phyloP scores from a whole-genome alignment of 1,140 invertebrate species.

The Trichogramma pretiosum region DNA sequence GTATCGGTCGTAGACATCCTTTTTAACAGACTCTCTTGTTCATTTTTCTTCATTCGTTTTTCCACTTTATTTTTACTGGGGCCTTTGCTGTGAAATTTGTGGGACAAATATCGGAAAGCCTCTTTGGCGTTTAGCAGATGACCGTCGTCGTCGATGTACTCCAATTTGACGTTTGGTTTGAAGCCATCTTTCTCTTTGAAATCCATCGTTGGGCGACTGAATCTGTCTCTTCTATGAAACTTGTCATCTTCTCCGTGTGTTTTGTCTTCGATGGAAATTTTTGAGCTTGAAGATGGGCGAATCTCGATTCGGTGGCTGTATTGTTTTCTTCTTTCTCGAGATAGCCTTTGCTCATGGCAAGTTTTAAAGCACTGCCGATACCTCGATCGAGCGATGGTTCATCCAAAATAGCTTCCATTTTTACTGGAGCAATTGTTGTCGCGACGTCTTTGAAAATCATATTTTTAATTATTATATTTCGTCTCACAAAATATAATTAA shows the following conservation, averaged over 20 bases:
- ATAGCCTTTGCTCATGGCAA: slow-evolving; percentile 94
- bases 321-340: slow-evolving; percentile 74
- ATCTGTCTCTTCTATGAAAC: slow-evolving; percentile 65
- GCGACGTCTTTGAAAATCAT: too few species aligned
- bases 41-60: slow-evolving; percentile 89
- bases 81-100: slow-evolving; percentile 99
- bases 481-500: background rate
- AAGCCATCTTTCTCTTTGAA: slow-evolving; percentile 92
- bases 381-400: slow-evolving; percentile 89
- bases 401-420: slow-evolving; percentile 68
- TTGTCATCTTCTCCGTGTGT: slow-evolving; percentile 82
- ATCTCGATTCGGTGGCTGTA: slow-evolving; percentile 59
- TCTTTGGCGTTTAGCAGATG: slow-evolving; percentile 86
- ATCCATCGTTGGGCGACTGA: slow-evolving; percentile 77
- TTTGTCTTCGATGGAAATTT: slow-evolving; percentile 97
- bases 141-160: slow-evolving; percentile 96
- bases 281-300: slow-evolving; percentile 74
- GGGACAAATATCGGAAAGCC: slow-evolving; percentile 90
- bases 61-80: slow-evolving; percentile 98
- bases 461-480: background rate
- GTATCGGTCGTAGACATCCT: slow-evolving; percentile 99
- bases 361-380: slow-evolving; percentile 80
- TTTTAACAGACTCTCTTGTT: slow-evolving; percentile 94
- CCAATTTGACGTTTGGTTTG: slow-evolving; percentile 91
- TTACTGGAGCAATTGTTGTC: slow-evolving; percentile 29